Evolutionary conservation across 2,888 invertebrate species (phyloP).

Genomic region (Proisotoma minuta): DNA sequence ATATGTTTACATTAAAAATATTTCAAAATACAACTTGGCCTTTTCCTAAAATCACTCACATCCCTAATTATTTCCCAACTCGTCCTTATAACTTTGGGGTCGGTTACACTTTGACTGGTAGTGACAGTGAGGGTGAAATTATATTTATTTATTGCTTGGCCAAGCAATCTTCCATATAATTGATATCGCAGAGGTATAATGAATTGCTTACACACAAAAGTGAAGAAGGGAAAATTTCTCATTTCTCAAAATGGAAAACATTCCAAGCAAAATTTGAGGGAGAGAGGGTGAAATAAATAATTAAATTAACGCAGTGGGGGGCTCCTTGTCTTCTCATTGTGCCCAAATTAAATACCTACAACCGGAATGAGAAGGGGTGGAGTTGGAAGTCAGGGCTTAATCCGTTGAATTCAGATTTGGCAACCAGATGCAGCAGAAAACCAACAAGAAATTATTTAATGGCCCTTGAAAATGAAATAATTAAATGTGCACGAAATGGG

Average conservation of each 20-base stretch:
- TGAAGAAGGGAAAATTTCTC: too few species aligned
- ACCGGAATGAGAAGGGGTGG: neutral
- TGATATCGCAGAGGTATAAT: neutral
- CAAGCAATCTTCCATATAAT: neutral
- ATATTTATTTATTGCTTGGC: neutral
- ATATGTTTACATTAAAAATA: too few species aligned
- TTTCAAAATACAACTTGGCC: too few species aligned
- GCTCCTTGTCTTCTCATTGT: neutral
- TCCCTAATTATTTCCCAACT: too few species aligned
- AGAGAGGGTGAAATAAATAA: slow-evolving; percentile 2
- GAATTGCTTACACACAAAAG: neutral
- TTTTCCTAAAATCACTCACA: too few species aligned
- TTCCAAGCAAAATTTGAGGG: neutral
- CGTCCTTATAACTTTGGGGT: too few species aligned
- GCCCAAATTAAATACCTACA: neutral
- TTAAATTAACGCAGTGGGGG: slow-evolving; percentile 2
- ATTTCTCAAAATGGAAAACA: neutral
- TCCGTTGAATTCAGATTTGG: too few species aligned
- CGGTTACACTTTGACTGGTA: too few species aligned
- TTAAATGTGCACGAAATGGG: too few species aligned
- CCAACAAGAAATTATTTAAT: too few species aligned
- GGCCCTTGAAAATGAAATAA: too few species aligned
- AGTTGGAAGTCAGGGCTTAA: neutral
- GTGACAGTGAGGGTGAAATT: neutral
- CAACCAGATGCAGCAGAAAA: too few species aligned